Evolutionary conservation across 2,888 invertebrate genomes (phyloP).

Genomic region (Perizoma affinitatum): DNA sequence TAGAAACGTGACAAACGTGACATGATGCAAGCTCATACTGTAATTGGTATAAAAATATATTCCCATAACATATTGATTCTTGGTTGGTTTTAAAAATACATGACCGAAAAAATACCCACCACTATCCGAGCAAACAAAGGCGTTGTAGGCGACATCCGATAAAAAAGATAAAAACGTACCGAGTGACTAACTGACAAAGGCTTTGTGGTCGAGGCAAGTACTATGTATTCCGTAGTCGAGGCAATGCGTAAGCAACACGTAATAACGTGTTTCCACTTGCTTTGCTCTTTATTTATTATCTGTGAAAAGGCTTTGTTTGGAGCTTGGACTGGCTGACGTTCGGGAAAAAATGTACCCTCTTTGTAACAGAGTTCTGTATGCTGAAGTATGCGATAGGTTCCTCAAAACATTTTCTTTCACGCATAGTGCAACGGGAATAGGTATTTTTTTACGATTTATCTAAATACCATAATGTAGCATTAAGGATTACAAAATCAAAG

Average conservation of each 20-base stretch:
- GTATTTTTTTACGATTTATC: not conserved
- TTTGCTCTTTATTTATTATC: conserved; percentile 41
- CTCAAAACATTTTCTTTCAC: conserved; percentile 7
- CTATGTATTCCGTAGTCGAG: conserved; percentile 30
- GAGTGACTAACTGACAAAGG: conserved; percentile 44
- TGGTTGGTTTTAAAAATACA: not conserved
- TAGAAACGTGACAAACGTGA: too few species aligned
- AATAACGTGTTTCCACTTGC: conserved; percentile 44
- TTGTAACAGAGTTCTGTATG: conserved; percentile 17
- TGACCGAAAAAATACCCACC: conserved; percentile 11
- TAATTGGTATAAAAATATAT: too few species aligned
- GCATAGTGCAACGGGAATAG: not conserved
- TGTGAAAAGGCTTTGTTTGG: conserved; percentile 33
- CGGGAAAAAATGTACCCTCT: conserved; percentile 24
- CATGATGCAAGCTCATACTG: too few species aligned
- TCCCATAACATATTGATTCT: too few species aligned
- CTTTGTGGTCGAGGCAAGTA: conserved; percentile 38
- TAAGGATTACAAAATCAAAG: too few species aligned
- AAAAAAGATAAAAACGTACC: conserved; percentile 40
- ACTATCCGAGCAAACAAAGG: conserved; percentile 30
- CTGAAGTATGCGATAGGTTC: not conserved
- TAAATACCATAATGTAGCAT: too few species aligned
- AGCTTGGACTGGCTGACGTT: conserved; percentile 22
- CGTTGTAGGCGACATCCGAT: conserved; percentile 32
- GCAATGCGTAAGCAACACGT: conserved; percentile 51